Percentiles rank a stretch among this genome's conserved stretches.
phyloP scores from a whole-genome alignment of 92 coral and sea anemone species.

The Virgularia gustaviana region DNA sequence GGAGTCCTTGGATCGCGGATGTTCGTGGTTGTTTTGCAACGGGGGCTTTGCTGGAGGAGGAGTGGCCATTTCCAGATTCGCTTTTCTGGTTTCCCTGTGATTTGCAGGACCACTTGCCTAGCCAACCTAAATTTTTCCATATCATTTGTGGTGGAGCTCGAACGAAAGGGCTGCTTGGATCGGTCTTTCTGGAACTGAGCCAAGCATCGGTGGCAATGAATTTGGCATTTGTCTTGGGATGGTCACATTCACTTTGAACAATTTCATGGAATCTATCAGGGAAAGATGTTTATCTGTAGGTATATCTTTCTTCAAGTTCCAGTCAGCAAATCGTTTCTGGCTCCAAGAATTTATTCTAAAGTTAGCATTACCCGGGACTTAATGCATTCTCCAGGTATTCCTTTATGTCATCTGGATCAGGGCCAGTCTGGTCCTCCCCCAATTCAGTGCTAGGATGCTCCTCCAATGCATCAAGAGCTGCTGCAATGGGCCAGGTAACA shows the following conservation, averaged over 20 bases:
- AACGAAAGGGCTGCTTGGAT: too few species aligned
- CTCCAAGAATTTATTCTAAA: conserved; percentile 57
- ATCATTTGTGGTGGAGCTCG: too few species aligned
- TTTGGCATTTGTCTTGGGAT: too few species aligned
- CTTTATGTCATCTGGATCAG: conserved; percentile 50
- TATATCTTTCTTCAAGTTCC: conserved; percentile 21
- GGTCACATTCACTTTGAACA: conserved; percentile 49
- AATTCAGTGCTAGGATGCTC: conserved; percentile 19
- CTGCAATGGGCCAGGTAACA: conserved; percentile 52
- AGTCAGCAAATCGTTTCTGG: conserved; percentile 54
- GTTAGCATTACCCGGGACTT: conserved; percentile 56
- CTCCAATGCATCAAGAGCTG: conserved; percentile 45
- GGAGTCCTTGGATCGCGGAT: too few species aligned
- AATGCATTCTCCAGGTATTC: conserved; percentile 54
- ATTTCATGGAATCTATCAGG: conserved; percentile 42
- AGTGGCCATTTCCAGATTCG: not conserved
- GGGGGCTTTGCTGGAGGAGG: conserved; percentile 33
- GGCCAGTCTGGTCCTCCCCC: conserved; percentile 35
- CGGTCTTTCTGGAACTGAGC: too few species aligned
- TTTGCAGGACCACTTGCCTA: not conserved
- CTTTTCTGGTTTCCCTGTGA: not conserved
- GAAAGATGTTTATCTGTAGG: conserved; percentile 47
- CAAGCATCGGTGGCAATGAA: too few species aligned
- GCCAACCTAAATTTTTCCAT: too few species aligned
- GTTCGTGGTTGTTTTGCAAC: too few species aligned